A percentile compares a stretch with the other conserved stretches of the same genome.
These are phyloP conservation scores for Pithys albifrons DNA, from an alignment of 2,113 vertebrate species.

Conservation along the genomic window DNA sequence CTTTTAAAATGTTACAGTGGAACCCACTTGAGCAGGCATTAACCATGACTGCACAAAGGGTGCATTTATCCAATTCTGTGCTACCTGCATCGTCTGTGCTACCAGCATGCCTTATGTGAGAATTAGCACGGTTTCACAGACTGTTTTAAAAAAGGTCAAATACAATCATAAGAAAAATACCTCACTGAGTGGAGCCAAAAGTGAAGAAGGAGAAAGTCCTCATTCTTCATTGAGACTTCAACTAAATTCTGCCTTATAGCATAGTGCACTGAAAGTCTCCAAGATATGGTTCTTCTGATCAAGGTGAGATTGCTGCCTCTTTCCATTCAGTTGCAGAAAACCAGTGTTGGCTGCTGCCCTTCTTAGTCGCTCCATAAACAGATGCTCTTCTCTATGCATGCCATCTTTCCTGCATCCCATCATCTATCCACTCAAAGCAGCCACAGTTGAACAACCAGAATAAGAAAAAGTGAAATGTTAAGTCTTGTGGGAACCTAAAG, in stretches of 20 bases:
- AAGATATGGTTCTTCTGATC: not conserved
- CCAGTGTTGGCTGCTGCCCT: not conserved
- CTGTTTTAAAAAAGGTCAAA: not conserved
- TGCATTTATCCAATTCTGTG: not conserved
- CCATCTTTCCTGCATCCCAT: not conserved
- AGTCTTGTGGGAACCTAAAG: not conserved
- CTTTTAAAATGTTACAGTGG: not conserved
- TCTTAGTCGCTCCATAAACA: not conserved
- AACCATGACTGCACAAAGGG: not conserved
- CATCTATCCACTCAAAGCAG: not conserved
- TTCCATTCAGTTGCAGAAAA: not conserved
- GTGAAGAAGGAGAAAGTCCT: not conserved
- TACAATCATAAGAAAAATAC: not conserved
- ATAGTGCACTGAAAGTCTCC: not conserved
- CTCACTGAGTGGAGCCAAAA: not conserved
- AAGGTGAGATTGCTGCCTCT: not conserved
- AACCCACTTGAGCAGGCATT: not conserved
- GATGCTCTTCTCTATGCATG: not conserved
- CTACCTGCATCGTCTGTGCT: not conserved
- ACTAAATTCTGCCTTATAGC: not conserved
- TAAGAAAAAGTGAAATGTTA: not conserved
- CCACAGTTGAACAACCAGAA: not conserved
- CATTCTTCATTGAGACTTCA: not conserved
- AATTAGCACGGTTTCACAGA: not conserved
- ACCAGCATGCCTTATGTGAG: not conserved